Evolutionary conservation across 2,113 vertebrate genomes (phyloP), one percentile per base, ranked within the genome.

Genomic region (Holacanthus passer): DNA sequence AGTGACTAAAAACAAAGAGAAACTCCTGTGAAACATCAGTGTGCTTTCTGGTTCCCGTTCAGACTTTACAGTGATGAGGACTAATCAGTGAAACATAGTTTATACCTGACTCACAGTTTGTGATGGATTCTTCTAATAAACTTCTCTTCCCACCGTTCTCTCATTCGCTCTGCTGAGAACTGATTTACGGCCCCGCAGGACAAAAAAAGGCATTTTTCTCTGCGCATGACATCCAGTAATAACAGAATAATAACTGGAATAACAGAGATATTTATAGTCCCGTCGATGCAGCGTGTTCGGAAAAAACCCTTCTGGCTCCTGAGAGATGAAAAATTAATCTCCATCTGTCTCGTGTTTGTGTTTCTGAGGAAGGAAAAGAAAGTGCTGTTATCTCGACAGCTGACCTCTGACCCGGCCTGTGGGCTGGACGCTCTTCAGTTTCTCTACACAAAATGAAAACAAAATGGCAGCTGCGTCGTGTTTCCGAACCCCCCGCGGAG

Each of bases 391-490:
- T 81, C 69, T 29, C 16, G 59, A 53, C 64, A 1, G 16, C 65
- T 62, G 82, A 84, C 68, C 82, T 74, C 20, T 67, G 87, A 56
- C 65, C 86, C 9, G 35, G 24, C 29, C 76, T 20, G 55, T 20
- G 9, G 50, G 48, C 32, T 31, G 59, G 60, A 47, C 3, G 7
- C 45, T 43, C 64, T 32, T 68, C 67, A 52, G 12, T 71, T 79
- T 56, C 24, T 71, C 58, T 70, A 12, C 39, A 3, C 24, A 24
- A 39, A 82, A 82, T 55, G 64, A 71, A 85, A 85, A 85, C 71
- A 82, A 85, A 50, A 88, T 76, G 82, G 82, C 79, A 85, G 82
- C 76, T 88, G 79, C 7, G 12, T 53, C 7, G 20, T 48, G 65
- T 79, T 75, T 62, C 45, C 56, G 69, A 55, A 41, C 48, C 11